Evolutionary conservation across 2,888 invertebrate genomes (phyloP), one percentile per base, ranked within the genome.

Genomic region (Thymelicus acteon): DNA sequence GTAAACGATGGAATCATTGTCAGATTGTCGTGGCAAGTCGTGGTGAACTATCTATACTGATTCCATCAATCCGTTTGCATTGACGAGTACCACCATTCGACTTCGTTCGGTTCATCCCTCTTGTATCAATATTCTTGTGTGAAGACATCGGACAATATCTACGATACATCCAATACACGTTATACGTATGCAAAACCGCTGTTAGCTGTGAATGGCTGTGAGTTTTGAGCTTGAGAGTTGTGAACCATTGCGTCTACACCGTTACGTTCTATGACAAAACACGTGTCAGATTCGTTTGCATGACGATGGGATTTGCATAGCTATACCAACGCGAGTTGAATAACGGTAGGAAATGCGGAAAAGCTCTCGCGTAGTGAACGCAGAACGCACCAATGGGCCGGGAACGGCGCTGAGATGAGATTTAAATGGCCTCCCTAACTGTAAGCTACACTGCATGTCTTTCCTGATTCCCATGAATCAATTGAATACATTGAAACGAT

Each of bases 301-400:
- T 68, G 67, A 68, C 52, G 67, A 58, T 60, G 52, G 44, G 44
- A 62, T 68, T 62, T 47, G 62, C 62, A 54, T 62, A 40, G 4
- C 62, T 47, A 48, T 68, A 62, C 57, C 61, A 68, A 68, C 57
- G 47, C n/a, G 54, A 37, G 47, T 44, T 47, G 61, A 52, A n/a
- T 69, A 69, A 69, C 69, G 69, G 69, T 69, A 49, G 63, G 69
- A 58, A 63, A 69, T 49, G 63, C 69, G 69, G 69, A 69, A 69
- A 69, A 69, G 39, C 63, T 39, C 54, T 49, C 60, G 15, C 12
- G 62, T 57, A 24, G 39, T 44, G 40, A 54, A 54, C 44, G 67
- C 60, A 49, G 60, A 60, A 44, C 40, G 7, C 40, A 40, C 44
- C 44, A 12, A 67, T 67, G 67, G 60, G 24, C 67, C 52, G n/a